Conservation (phyloP, 2,797 vertebrate species). For the Gymnopithys bicolor region DNA sequence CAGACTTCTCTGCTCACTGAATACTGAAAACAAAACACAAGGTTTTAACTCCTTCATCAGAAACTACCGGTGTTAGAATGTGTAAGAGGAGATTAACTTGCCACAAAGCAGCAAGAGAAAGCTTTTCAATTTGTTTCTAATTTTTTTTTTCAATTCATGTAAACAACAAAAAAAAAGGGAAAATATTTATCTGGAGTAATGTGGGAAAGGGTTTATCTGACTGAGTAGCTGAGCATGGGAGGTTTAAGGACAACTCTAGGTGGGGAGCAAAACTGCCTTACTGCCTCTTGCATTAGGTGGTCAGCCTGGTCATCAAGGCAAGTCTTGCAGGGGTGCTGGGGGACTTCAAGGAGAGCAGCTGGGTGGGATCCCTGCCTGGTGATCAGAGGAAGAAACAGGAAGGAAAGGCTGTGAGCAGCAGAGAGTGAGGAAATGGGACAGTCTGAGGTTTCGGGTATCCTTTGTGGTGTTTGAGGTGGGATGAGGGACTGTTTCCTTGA, state of each 20-base stretch:
- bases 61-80: not conserved
- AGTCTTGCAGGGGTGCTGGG: not conserved
- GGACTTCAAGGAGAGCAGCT: not conserved
- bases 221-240: not conserved
- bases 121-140: not conserved
- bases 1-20: not conserved
- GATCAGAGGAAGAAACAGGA: not conserved
- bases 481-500: not conserved
- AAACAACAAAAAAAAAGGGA: not conserved
- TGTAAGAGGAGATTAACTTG: not conserved
- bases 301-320: not conserved
- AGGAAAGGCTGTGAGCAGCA: not conserved
- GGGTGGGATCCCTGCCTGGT: not conserved
- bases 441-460: not conserved
- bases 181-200: not conserved
- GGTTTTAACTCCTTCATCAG: not conserved
- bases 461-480: not conserved
- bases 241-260: not conserved
- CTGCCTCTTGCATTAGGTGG: not conserved
- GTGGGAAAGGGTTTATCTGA: not conserved
- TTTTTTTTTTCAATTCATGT: not conserved
- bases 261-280: not conserved
- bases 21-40: constrained; percentile 7
- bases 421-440: not conserved
- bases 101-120: not conserved